These are phyloP conservation scores for Brachyhypopomus gauderio DNA, from an alignment of 2,113 vertebrate genomes.

Conservation along the genomic window DNA sequence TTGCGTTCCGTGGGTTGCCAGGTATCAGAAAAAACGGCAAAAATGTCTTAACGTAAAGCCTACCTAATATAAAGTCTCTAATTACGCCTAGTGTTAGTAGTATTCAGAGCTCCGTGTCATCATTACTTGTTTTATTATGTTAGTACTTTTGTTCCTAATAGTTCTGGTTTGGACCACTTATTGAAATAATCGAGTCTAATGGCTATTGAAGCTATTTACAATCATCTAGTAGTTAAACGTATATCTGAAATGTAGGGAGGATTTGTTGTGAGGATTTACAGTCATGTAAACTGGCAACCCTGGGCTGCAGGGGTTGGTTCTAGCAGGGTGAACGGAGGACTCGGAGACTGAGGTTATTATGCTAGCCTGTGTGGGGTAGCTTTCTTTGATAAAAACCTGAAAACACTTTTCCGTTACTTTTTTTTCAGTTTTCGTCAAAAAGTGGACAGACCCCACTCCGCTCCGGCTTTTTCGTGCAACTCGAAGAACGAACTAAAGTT, in stretches of 20 bases:
- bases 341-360: constrained; percentile 63
- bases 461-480: not conserved
- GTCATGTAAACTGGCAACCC: constrained; percentile 54
- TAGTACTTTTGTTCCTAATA: too few relatives aligned
- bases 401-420: constrained; percentile 48
- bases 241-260: not conserved
- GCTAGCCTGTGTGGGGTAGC: constrained; percentile 66
- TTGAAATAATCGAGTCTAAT: too few relatives aligned
- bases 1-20: constrained; percentile 38
- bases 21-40: too few relatives aligned
- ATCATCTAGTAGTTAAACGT: too few relatives aligned
- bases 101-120: too few relatives aligned
- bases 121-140: too few relatives aligned
- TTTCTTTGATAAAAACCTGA: constrained; percentile 61
- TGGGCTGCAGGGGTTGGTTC: constrained; percentile 57
- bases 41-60: too few relatives aligned
- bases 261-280: constrained; percentile 17
- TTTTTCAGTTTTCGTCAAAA: constrained; percentile 22
- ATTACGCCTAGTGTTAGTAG: not conserved
- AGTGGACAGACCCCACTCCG: constrained; percentile 43
- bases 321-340: constrained; percentile 56
- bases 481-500: constrained; percentile 7
- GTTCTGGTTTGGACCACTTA: too few relatives aligned
- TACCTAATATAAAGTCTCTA: not conserved
- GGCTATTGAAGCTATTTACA: too few relatives aligned